phyloP scores from a whole-genome alignment of 2,113 vertebrate genomes.

The Xiphorhynchus elegans region DNA sequence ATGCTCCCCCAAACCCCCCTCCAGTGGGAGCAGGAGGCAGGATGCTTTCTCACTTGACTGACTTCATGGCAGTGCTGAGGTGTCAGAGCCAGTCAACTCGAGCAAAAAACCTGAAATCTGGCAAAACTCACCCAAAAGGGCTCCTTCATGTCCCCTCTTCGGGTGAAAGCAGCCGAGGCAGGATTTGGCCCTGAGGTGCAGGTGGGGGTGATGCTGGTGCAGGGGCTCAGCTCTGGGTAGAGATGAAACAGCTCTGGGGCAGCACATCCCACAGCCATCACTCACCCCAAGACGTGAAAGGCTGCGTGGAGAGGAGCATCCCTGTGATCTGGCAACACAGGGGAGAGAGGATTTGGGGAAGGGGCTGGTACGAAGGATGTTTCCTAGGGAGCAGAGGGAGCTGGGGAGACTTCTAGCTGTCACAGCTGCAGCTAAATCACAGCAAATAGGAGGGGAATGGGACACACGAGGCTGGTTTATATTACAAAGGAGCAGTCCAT shows the following conservation, averaged over 20 bases:
- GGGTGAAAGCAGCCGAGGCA: neutral
- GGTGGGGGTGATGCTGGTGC: neutral
- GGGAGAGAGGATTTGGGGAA: neutral
- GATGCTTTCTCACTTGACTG: neutral
- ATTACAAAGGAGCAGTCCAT: conserved; percentile 72
- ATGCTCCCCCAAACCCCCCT: neutral
- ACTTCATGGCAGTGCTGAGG: neutral
- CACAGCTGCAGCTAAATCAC: conserved; percentile 61
- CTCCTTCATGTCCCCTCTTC: neutral
- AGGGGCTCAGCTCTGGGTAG: neutral
- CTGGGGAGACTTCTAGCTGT: conserved; percentile 22
- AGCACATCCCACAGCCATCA: neutral
- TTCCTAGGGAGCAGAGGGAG: conserved; percentile 4
- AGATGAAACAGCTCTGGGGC: neutral
- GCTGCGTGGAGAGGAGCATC: neutral
- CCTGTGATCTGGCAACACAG: neutral
- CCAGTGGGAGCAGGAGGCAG: neutral
- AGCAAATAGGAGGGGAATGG: conserved; percentile 66
- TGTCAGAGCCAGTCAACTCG: neutral
- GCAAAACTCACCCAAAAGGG: neutral
- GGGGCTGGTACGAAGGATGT: neutral
- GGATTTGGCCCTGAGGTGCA: accelerated
- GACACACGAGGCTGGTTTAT: conserved; percentile 64
- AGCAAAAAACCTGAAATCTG: neutral
- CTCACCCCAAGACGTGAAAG: neutral